Conservation (phyloP, 2,797 vertebrate genomes). For the Danio tinwini region DNA sequence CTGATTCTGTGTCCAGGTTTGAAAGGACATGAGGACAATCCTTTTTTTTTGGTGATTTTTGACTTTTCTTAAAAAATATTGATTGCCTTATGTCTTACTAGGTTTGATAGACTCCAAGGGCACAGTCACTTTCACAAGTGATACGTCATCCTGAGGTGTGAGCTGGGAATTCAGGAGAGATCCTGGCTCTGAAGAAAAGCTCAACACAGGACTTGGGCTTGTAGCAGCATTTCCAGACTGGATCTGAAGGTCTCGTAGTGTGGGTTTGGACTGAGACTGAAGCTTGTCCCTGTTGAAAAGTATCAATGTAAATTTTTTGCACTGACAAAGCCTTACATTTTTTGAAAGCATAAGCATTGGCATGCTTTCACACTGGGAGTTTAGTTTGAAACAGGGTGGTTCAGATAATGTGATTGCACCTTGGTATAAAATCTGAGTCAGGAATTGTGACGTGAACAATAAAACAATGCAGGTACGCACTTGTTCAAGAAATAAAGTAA, state of each 20-base stretch:
- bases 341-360: background rate
- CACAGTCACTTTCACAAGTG: conserved; percentile 86
- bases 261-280: conserved; percentile 83
- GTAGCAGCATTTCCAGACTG: conserved; percentile 73
- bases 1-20: background rate
- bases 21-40: no score
- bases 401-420: no score
- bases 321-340: background rate
- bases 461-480: no score
- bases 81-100: conserved; percentile 75
- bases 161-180: conserved; percentile 61
- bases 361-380: background rate
- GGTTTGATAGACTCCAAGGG: conserved; percentile 95
- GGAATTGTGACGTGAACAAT: no score
- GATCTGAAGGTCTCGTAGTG: conserved; percentile 91
- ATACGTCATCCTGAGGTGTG: conserved; percentile 76
- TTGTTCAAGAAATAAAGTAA: no score
- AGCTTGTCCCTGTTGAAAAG: conserved; percentile 86
- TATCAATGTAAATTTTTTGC: background rate
- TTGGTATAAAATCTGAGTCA: no score
- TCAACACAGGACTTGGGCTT: conserved; percentile 55
- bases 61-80: background rate
- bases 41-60: no score
- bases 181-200: conserved; percentile 62
- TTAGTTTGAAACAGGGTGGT: no score